phyloP scores from a whole-genome alignment of 2,113 vertebrate genomes.

The Ondatra zibethicus region DNA sequence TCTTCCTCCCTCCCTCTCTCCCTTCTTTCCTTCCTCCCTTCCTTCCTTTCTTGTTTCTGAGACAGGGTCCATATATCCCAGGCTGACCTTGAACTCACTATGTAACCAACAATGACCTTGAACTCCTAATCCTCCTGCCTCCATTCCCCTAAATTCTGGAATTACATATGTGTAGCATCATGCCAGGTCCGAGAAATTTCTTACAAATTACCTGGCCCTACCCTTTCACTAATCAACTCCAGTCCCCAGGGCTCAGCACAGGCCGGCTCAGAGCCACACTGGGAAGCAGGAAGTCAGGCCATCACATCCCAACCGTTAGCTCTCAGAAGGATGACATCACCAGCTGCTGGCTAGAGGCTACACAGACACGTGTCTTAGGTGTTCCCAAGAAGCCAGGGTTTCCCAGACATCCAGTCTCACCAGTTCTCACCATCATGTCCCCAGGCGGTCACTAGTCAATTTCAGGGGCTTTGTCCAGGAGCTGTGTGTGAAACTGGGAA shows the following conservation, averaged over 20 bases:
- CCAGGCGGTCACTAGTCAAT: not conserved
- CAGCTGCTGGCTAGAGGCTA: not conserved
- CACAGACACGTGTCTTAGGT: rapidly evolving
- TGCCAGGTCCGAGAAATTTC: not conserved
- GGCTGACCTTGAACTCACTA: not conserved
- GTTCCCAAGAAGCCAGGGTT: not conserved
- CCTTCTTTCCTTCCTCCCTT: not conserved
- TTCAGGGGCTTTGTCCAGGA: rapidly evolving
- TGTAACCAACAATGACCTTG: not conserved
- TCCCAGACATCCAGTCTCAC: not conserved
- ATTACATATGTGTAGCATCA: not conserved
- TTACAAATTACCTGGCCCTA: not conserved
- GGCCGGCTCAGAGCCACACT: not conserved
- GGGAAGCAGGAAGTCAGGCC: not conserved
- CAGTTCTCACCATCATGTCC: rapidly evolving
- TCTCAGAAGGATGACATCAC: not conserved
- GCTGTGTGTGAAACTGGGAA: not conserved
- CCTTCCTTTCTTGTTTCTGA: not conserved
- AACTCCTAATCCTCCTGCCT: not conserved
- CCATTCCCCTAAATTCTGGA: not conserved
- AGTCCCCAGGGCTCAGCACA: rapidly evolving
- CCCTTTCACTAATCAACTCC: not conserved
- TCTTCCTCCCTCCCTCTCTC: not conserved
- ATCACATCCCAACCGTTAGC: rapidly evolving
- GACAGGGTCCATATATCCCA: not conserved